Evolutionary conservation across 2,113 vertebrate species (phyloP).

Genomic region (Cyprinus carpio): DNA sequence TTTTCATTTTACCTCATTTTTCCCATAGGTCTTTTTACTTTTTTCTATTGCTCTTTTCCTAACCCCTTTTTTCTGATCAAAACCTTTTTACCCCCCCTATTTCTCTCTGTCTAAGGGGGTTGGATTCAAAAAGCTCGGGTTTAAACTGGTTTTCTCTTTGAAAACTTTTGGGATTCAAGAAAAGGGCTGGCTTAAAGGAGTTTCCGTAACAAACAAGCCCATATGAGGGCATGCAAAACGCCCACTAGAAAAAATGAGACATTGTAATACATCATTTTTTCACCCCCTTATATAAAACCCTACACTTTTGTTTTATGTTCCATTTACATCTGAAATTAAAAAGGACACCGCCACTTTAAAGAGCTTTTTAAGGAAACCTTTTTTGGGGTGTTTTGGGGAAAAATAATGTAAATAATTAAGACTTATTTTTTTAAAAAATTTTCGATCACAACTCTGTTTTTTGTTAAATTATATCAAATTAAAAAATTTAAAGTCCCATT

Average conservation of each 20-base stretch:
- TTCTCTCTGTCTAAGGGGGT: background rate
- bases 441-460: background rate
- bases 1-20: background rate
- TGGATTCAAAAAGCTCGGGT: conserved; percentile 27
- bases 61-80: conserved; percentile 21
- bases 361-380: background rate
- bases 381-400: background rate
- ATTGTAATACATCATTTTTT: background rate
- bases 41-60: background rate
- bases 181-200: conserved; percentile 28
- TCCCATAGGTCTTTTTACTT: background rate
- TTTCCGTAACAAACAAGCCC: conserved; percentile 32
- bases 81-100: background rate
- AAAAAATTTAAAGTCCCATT: no score
- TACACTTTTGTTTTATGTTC: background rate
- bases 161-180: conserved; percentile 38
- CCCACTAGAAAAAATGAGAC: background rate
- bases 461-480: no score
- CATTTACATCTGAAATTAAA: background rate
- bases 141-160: conserved; percentile 47
- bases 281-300: conserved; percentile 9
- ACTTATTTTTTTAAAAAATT: background rate
- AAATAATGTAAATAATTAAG: background rate
- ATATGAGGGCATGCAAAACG: background rate
- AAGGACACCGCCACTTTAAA: background rate